phyloP scores from a whole-genome alignment of 2,797 vertebrate genomes.

The Lemur catta region DNA sequence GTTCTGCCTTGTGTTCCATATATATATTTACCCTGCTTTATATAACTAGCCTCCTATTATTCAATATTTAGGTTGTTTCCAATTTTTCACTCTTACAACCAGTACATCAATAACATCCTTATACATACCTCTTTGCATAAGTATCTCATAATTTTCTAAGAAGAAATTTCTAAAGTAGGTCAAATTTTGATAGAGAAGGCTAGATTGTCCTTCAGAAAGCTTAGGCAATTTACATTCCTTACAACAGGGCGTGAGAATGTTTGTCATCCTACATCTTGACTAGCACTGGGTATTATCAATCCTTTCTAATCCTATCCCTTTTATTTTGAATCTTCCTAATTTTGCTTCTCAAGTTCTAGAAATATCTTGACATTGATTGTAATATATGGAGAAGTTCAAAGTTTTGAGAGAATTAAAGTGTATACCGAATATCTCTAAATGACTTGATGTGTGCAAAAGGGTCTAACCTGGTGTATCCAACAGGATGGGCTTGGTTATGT shows the following conservation, averaged over 20 bases:
- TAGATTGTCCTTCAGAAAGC: background rate
- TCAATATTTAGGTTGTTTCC: background rate
- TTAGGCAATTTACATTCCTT: background rate
- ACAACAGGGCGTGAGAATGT: background rate
- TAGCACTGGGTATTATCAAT: background rate
- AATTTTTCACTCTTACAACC: background rate
- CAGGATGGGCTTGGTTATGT: background rate
- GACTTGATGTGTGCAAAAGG: background rate
- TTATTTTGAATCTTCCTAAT: background rate
- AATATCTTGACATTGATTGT: background rate
- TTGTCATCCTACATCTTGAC: background rate
- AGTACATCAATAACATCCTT: background rate
- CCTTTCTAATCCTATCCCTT: background rate
- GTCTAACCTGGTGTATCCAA: background rate
- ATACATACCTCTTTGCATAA: background rate
- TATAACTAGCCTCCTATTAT: background rate
- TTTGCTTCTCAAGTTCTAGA: background rate
- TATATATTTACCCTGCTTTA: background rate
- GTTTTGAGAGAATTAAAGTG: background rate
- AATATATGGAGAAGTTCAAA: background rate
- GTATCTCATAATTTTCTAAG: background rate
- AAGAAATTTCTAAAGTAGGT: background rate
- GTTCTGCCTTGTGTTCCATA: background rate
- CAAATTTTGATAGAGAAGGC: background rate
- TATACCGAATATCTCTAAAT: background rate